Percentiles rank a stretch among this genome's conserved stretches.
Evolutionary conservation across 1,140 invertebrate species (phyloP).

Genomic region (Mesaphorura yosii): DNA sequence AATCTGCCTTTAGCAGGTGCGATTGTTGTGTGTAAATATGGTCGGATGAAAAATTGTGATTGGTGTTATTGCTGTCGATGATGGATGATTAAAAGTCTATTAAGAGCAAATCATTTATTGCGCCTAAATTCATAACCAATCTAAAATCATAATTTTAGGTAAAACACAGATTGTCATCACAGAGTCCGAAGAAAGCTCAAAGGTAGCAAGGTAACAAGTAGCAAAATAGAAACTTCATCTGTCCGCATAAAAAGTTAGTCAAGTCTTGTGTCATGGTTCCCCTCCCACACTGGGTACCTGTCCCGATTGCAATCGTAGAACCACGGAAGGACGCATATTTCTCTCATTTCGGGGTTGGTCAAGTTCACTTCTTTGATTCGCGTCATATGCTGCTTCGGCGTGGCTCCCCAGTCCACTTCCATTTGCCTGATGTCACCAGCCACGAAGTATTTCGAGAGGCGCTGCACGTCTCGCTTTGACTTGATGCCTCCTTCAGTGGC

Average conservation of each 20-base stretch:
- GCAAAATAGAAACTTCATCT: too few species aligned
- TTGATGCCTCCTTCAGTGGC: not conserved
- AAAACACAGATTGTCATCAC: too few species aligned
- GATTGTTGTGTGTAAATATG: too few species aligned
- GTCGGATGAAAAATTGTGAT: too few species aligned
- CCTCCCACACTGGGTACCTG: constrained; percentile 7
- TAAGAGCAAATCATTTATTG: too few species aligned
- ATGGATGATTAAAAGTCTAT: too few species aligned
- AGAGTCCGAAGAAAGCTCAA: too few species aligned
- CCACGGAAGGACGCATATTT: constrained; percentile 9
- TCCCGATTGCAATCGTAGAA: constrained; percentile 15
- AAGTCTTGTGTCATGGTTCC: constrained; percentile 1
- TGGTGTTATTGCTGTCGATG: too few species aligned
- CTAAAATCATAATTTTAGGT: too few species aligned
- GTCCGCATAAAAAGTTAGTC: not conserved
- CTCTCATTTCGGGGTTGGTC: not conserved
- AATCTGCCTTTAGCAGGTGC: too few species aligned
- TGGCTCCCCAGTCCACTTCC: not conserved
- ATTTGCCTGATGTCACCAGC: not conserved
- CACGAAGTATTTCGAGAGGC: not conserved
- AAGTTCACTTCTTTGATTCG: not conserved
- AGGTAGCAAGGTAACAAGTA: too few species aligned
- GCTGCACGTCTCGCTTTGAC: not conserved
- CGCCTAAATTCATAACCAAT: too few species aligned
- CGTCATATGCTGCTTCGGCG: not conserved